Evolutionary conservation across 2,113 vertebrate genomes (phyloP).

Genomic region (Ellobius talpinus): DNA sequence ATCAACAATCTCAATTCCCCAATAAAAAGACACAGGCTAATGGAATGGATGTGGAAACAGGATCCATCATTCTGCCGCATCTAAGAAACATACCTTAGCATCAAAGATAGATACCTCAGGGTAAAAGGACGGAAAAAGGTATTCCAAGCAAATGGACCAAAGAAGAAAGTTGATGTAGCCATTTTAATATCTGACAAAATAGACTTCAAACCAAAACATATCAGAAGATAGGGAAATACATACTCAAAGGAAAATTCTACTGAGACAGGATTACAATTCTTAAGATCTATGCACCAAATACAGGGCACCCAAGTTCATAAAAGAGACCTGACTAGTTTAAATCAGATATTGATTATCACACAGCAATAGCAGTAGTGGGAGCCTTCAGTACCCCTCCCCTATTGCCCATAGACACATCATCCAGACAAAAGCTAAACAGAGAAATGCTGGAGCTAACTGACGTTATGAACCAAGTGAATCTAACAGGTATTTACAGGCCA

Average conservation of each 20-base stretch:
- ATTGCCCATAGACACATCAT: no score
- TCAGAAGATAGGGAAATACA: background rate
- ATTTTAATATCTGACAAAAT: background rate
- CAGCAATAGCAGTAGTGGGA: background rate
- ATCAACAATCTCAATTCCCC: no score
- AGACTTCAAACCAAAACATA: background rate
- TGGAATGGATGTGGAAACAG: background rate
- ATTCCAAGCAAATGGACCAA: background rate
- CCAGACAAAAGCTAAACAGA: background rate
- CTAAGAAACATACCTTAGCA: background rate
- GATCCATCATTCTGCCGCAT: background rate
- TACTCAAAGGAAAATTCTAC: background rate
- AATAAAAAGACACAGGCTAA: no score
- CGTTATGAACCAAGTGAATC: background rate
- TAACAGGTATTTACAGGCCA: background rate
- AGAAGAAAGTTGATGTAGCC: background rate
- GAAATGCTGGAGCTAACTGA: background rate
- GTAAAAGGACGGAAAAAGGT: background rate
- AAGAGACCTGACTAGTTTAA: background rate
- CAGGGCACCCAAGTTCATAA: background rate
- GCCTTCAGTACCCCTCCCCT: background rate
- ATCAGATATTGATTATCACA: background rate
- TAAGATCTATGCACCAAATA: background rate
- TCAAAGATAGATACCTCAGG: background rate
- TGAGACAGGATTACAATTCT: background rate